Percentiles rank a stretch among this genome's conserved stretches.
These are phyloP conservation scores for Protosalanx chinensis DNA, from an alignment of 2,797 vertebrate species.

Conservation along the genomic window DNA sequence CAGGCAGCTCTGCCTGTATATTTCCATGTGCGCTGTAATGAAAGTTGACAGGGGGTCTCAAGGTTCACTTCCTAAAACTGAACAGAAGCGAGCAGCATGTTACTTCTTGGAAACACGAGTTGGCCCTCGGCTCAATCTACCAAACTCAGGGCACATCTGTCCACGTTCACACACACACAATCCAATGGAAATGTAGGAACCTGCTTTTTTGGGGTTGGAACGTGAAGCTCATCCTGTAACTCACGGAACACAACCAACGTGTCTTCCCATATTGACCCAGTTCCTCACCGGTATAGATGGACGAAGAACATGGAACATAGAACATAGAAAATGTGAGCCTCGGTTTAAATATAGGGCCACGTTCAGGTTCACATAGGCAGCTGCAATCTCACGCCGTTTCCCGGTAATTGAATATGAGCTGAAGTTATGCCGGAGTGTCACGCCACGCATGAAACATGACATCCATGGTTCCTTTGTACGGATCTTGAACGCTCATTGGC, in stretches of 20 bases:
- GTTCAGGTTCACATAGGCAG: slow-evolving; percentile 50
- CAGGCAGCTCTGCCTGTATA: not conserved
- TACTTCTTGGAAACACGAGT: slow-evolving; percentile 62
- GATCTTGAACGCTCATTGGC: slow-evolving; percentile 14
- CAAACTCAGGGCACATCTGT: slow-evolving; percentile 70
- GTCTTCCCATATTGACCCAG: not conserved
- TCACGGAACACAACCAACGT: slow-evolving; percentile 19
- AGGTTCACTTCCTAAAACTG: slow-evolving; percentile 56
- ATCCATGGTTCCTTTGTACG: slow-evolving; percentile 28
- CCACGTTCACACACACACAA: slow-evolving; percentile 36
- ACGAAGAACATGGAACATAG: no score
- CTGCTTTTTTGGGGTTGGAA: slow-evolving; percentile 56
- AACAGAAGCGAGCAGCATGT: slow-evolving; percentile 33
- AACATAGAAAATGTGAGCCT: slow-evolving; percentile 22
- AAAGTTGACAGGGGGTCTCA: slow-evolving; percentile 38
- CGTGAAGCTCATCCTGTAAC: slow-evolving; percentile 48
- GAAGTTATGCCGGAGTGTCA: slow-evolving; percentile 46
- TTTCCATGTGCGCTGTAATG: slow-evolving; percentile 45
- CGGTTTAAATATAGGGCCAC: slow-evolving; percentile 54
- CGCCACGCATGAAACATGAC: slow-evolving; percentile 42
- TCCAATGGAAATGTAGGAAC: slow-evolving; percentile 62
- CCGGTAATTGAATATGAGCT: slow-evolving; percentile 44
- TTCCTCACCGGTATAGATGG: slow-evolving; percentile 15
- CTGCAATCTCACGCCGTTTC: slow-evolving; percentile 53
- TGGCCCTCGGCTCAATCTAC: slow-evolving; percentile 39